A percentile compares a stretch with the other conserved stretches of the same genome.
Conservation (phyloP, 2,113 vertebrate species). For the Orthonyx spaldingii region DNA sequence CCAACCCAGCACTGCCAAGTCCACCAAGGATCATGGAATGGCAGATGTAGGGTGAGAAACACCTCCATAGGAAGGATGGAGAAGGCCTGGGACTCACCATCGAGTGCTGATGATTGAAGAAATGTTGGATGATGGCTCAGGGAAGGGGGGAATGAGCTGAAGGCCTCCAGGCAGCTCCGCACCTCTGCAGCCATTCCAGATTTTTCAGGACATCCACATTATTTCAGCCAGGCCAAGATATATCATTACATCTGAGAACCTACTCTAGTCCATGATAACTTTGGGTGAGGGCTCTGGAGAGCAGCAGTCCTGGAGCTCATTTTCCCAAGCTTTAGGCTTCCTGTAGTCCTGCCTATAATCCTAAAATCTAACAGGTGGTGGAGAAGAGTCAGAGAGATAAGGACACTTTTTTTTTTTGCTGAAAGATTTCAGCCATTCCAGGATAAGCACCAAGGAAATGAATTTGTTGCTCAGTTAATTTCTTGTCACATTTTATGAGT, state of each 20-base stretch:
- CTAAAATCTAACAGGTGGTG: neutral
- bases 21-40: too few relatives aligned
- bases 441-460: neutral
- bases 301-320: neutral
- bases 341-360: neutral
- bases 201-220: neutral
- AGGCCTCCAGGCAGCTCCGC: neutral
- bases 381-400: neutral
- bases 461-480: neutral
- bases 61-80: neutral
- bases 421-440: neutral
- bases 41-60: neutral
- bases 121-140: neutral
- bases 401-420: neutral
- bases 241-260: neutral
- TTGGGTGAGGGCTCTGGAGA: neutral
- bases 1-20: neutral
- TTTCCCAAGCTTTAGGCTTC: neutral
- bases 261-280: neutral
- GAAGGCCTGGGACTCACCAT: neutral
- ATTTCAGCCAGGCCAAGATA: neutral
- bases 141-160: accelerated
- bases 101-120: neutral
- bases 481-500: neutral
- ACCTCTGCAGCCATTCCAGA: neutral